These are phyloP conservation scores for Botrylloides violaceus DNA, from an alignment of 23 tunicate species.

Conservation along the genomic window DNA sequence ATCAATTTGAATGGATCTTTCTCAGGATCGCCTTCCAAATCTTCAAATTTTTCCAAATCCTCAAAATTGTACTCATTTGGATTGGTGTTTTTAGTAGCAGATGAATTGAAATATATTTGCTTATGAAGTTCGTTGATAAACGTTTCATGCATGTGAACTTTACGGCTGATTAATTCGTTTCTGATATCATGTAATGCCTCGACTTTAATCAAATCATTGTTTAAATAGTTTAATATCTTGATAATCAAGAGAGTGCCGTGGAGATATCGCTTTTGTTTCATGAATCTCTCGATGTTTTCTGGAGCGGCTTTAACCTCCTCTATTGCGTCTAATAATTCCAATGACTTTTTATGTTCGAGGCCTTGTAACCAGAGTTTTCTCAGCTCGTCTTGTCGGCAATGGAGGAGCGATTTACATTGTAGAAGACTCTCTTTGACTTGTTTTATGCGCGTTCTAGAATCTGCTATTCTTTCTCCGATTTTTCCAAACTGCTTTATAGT, in stretches of 20 bases:
- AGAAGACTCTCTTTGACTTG: constrained; percentile 75
- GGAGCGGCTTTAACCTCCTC: constrained; percentile 88
- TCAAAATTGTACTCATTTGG: not conserved
- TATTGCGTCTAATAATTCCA: constrained; percentile 73
- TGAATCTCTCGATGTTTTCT: constrained; percentile 46
- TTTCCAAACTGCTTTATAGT: constrained; percentile 90
- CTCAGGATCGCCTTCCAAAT: constrained; percentile 45
- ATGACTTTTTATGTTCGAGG: constrained; percentile 74
- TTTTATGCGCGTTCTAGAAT: constrained; percentile 54
- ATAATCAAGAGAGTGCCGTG: constrained; percentile 69
- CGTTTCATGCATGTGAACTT: constrained; percentile 57
- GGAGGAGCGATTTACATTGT: constrained; percentile 89
- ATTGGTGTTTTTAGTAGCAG: constrained; percentile 4
- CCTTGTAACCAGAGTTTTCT: constrained; percentile 92
- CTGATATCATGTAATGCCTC: constrained; percentile 88
- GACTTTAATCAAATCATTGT: constrained; percentile 54
- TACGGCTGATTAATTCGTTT: constrained; percentile 70
- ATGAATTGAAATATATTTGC: constrained; percentile 62
- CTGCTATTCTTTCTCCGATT: constrained; percentile 72
- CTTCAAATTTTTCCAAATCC: constrained; percentile 39
- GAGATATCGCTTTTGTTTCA: constrained; percentile 56
- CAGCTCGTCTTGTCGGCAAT: constrained; percentile 95
- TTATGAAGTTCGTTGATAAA: constrained; percentile 78
- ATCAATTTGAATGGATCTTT: constrained; percentile 62
- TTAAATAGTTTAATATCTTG: constrained; percentile 37